These are phyloP conservation scores for Thamnophis elegans DNA, from an alignment of 2,797 vertebrate species.

Conservation along the genomic window DNA sequence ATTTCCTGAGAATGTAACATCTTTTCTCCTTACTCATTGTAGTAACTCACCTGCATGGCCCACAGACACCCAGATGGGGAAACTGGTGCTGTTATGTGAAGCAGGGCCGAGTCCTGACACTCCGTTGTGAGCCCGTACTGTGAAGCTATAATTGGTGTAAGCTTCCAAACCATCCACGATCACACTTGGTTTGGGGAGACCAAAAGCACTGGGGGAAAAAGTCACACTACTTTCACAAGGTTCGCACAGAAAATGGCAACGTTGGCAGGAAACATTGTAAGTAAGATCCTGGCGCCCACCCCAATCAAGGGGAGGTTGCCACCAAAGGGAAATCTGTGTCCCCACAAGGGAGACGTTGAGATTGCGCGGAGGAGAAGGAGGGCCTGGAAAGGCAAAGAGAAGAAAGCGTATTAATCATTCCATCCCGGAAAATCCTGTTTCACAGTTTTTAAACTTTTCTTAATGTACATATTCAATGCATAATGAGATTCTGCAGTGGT, in stretches of 20 bases:
- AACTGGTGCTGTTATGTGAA: constrained; percentile 47
- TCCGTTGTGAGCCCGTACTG: constrained; percentile 68
- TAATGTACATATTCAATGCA: neutral
- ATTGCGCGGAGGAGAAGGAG: constrained; percentile 70
- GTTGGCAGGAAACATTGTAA: constrained; percentile 70
- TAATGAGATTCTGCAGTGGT: neutral
- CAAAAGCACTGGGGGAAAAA: constrained; percentile 63
- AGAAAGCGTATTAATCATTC: neutral
- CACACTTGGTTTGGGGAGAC: constrained; percentile 57
- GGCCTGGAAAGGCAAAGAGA: constrained; percentile 58
- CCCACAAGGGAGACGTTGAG: constrained; percentile 70
- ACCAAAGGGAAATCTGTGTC: constrained; percentile 68
- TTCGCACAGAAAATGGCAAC: constrained; percentile 67
- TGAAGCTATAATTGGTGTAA: constrained; percentile 74
- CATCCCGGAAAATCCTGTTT: neutral
- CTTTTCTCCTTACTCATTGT: constrained; percentile 2
- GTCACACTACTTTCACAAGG: constrained; percentile 60
- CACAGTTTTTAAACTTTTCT: neutral
- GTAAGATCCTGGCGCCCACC: constrained; percentile 71
- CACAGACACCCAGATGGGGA: constrained; percentile 64
- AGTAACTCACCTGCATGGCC: constrained; percentile 72
- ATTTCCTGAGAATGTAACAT: neutral
- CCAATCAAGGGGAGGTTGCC: constrained; percentile 67
- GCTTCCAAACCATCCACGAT: constrained; percentile 67
- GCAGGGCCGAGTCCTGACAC: constrained; percentile 65